Percentiles rank a stretch among this genome's conserved stretches.
phyloP scores from a whole-genome alignment of 2,797 vertebrate species.

The Pseudochaenichthys georgianus region DNA sequence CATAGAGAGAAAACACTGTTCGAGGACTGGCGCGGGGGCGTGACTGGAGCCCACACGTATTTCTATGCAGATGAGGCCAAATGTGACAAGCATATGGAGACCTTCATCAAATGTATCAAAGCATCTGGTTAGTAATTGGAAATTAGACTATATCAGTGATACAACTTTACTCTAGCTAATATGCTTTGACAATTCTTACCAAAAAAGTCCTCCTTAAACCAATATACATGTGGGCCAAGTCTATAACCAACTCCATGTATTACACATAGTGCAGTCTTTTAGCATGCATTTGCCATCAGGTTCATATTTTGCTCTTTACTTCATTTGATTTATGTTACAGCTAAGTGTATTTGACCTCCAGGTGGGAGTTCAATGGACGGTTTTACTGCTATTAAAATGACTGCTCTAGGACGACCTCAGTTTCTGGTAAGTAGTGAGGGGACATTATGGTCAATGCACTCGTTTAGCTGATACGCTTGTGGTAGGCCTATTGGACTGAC shows the following conservation, averaged over 20 bases:
- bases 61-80: slow-evolving; percentile 89
- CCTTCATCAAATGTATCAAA: slow-evolving; percentile 90
- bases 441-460: slow-evolving; percentile 18
- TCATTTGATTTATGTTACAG: slow-evolving; percentile 12
- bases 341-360: slow-evolving; percentile 50
- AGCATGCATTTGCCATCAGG: neutral
- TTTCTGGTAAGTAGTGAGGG: slow-evolving; percentile 88
- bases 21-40: slow-evolving; percentile 76
- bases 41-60: slow-evolving; percentile 81
- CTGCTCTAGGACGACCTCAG: slow-evolving; percentile 91
- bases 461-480: slow-evolving; percentile 12
- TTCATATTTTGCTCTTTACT: neutral
- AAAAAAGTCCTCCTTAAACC: neutral
- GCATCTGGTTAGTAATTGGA: slow-evolving; percentile 84
- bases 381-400: slow-evolving; percentile 94
- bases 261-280: neutral
- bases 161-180: neutral
- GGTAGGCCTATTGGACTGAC: slow-evolving; percentile 11
- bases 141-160: neutral
- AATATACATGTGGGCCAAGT: neutral
- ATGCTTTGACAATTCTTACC: neutral
- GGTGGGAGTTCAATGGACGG: slow-evolving; percentile 88
- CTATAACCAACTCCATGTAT: neutral
- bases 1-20: slow-evolving; percentile 81
- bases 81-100: slow-evolving; percentile 94